phyloP scores from a whole-genome alignment of 2,113 vertebrate genomes.

The Larimichthys crocea region DNA sequence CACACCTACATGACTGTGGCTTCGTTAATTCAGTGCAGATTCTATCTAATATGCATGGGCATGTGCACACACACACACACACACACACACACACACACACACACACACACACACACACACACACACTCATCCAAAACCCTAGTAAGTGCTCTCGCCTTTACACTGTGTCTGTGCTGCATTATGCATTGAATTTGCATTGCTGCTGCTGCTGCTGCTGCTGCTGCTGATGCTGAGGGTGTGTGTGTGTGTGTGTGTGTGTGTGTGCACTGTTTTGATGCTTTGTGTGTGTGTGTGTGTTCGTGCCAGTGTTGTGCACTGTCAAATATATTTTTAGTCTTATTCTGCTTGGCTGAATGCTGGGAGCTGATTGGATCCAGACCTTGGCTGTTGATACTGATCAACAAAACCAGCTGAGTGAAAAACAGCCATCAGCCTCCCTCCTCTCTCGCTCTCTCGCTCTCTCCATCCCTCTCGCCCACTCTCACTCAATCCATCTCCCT shows the following conservation, averaged over 20 bases:
- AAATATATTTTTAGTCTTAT: conserved; percentile 65
- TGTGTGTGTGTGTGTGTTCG: background rate
- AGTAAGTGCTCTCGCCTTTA: background rate
- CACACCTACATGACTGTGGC: conserved; percentile 68
- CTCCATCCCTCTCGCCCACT: conserved; percentile 38
- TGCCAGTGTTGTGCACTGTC: conserved; percentile 26
- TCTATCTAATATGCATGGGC: conserved; percentile 31
- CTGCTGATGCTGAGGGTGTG: background rate
- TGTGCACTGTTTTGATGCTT: too few relatives aligned
- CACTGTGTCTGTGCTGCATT: conserved; percentile 27
- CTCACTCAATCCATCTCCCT: conserved; percentile 62
- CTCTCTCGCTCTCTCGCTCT: background rate
- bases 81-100: background rate
- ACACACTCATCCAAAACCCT: conserved; percentile 7
- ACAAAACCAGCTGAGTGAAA: conserved; percentile 71
- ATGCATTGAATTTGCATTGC: conserved; percentile 41
- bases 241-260: background rate
- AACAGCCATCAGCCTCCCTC: conserved; percentile 53
- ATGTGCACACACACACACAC: background rate
- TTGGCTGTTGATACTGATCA: conserved; percentile 72
- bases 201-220: background rate
- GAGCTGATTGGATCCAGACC: conserved; percentile 77
- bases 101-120: conserved; percentile 19
- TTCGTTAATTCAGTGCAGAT: conserved; percentile 63
- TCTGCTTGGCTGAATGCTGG: conserved; percentile 65